Conservation (phyloP, 1,140 invertebrate genomes). For the Drosophila burlai region DNA sequence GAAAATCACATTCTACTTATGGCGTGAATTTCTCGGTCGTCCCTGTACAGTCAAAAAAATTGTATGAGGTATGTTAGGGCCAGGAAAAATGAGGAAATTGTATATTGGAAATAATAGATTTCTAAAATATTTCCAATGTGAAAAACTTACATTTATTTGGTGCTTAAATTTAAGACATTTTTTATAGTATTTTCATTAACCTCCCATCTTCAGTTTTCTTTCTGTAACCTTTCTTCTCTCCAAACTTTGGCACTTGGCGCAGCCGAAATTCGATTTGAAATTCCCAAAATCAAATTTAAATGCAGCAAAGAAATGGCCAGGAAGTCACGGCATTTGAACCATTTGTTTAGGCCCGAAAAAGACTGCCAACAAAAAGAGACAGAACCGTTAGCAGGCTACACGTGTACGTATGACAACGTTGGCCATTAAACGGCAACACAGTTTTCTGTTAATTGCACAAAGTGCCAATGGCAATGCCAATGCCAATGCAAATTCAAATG, state of each 20-base stretch:
- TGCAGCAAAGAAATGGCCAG: constrained; percentile 71
- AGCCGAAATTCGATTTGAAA: constrained; percentile 75
- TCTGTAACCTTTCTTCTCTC: no score
- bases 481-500: constrained; percentile 6
- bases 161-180: not conserved
- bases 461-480: constrained; percentile 55
- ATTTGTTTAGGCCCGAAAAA: constrained; percentile 59
- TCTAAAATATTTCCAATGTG: not conserved
- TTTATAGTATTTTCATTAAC: no score
- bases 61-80: not conserved
- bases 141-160: not conserved
- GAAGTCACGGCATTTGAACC: constrained; percentile 81
- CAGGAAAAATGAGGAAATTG: not conserved
- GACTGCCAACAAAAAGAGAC: not conserved
- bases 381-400: constrained; percentile 63
- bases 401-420: constrained; percentile 39
- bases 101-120: not conserved
- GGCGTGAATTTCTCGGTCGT: constrained; percentile 78
- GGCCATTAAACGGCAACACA: constrained; percentile 40
- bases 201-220: no score
- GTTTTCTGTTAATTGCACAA: constrained; percentile 58
- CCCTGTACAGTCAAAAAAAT: constrained; percentile 1
- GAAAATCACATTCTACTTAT: constrained; percentile 83
- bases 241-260: constrained; percentile 68
- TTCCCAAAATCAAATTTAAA: constrained; percentile 84